phyloP scores from a whole-genome alignment of 2,888 invertebrate genomes.

The Cosmia trapezina region DNA sequence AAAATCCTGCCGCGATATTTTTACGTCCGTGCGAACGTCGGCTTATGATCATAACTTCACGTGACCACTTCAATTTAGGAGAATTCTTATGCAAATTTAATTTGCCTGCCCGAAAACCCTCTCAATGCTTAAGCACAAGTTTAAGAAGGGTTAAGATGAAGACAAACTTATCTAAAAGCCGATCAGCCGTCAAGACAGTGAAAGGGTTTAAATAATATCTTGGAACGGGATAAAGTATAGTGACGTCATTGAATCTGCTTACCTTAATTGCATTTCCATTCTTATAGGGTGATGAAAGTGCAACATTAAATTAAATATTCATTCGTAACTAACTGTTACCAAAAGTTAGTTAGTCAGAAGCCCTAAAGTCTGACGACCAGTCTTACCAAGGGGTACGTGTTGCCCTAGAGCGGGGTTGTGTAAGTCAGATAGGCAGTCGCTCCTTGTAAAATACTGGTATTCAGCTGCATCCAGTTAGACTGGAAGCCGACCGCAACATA shows the following conservation, averaged over 20 bases:
- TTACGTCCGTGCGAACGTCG: too few species aligned
- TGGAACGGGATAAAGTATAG: neutral
- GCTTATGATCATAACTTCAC: conserved; percentile 7
- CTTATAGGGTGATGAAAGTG: neutral
- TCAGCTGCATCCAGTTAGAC: neutral
- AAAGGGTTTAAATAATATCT: conserved; percentile 38
- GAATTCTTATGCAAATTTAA: conserved; percentile 43
- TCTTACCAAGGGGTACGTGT: neutral
- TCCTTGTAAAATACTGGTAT: neutral
- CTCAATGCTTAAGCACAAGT: conserved; percentile 19
- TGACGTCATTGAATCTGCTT: conserved; percentile 12
- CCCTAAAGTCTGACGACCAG: neutral
- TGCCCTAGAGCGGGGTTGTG: neutral
- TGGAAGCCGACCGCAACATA: neutral
- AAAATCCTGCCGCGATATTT: too few species aligned
- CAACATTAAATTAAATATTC: neutral
- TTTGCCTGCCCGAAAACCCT: conserved; percentile 20
- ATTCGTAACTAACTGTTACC: neutral
- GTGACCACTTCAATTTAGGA: conserved; percentile 16
- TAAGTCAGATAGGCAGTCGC: neutral
- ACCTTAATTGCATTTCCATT: conserved; percentile 15
- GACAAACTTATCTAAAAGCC: conserved; percentile 62
- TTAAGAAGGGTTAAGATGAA: conserved; percentile 59
- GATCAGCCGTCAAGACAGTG: conserved; percentile 58
- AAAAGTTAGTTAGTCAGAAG: neutral